These are phyloP conservation scores for Ophiothrix spiculata DNA, from an alignment of 35 echinoderm and acorn worm species.

Conservation along the genomic window DNA sequence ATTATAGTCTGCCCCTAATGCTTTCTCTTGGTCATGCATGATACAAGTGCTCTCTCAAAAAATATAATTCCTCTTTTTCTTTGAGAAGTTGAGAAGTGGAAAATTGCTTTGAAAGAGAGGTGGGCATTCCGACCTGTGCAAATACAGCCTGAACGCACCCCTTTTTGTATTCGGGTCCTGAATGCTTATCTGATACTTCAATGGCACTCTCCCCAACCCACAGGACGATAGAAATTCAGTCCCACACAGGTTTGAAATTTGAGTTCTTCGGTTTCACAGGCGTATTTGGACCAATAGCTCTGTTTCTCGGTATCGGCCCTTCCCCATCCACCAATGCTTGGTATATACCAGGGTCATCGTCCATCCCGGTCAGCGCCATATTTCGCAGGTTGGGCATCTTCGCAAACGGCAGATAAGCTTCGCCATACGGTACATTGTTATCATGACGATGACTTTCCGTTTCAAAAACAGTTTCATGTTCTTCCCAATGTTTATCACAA, in stretches of 20 bases:
- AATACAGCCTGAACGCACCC: too few relatives aligned
- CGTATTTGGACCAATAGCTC: constrained; percentile 79
- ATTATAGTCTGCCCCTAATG: too few relatives aligned
- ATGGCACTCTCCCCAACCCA: too few relatives aligned
- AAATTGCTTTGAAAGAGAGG: too few relatives aligned
- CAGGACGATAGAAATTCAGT: too few relatives aligned
- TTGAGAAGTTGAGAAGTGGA: too few relatives aligned
- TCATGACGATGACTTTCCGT: constrained; percentile 68
- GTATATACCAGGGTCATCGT: constrained; percentile 78
- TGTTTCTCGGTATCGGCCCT: constrained; percentile 74
- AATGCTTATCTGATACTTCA: too few relatives aligned
- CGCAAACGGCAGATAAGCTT: constrained; percentile 94
- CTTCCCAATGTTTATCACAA: constrained; percentile 90
- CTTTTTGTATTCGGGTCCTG: too few relatives aligned
- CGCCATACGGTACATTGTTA: constrained; percentile 88
- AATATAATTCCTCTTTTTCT: too few relatives aligned
- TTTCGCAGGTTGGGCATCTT: constrained; percentile 98
- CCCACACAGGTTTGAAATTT: constrained; percentile 87
- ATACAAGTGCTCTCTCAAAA: too few relatives aligned
- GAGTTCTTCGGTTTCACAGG: constrained; percentile 61
- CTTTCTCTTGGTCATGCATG: too few relatives aligned
- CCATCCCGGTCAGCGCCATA: constrained; percentile 91
- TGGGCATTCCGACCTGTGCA: too few relatives aligned
- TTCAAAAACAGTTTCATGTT: constrained; percentile 96
- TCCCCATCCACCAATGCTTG: constrained; percentile 56